Evolutionary conservation across 2,888 invertebrate species (phyloP), one percentile per base, ranked within the genome.

Genomic region (Cataglyphis livida): DNA sequence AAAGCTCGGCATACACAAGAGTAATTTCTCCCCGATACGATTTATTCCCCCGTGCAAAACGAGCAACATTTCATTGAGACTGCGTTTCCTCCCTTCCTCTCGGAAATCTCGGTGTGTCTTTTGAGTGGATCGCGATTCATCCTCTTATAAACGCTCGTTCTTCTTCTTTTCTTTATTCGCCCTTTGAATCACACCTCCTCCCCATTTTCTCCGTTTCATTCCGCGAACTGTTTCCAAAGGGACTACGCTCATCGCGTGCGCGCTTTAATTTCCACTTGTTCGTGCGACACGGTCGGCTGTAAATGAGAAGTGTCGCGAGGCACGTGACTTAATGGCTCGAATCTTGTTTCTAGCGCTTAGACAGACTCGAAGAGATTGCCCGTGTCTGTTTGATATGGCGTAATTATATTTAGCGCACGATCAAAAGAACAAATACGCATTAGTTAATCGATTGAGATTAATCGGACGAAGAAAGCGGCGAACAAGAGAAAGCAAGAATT

Each of bases 341-440:
- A 88, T 86, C 89, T 88, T 85, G 87, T 88, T 88, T 88, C 83
- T 78, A 81, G 62, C 84, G 83, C 61, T 83, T 71, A 62, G 18
- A 28, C 73, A 51, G 35, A 59, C 57, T 86, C 88, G 85, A 87
- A 87, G 85, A 48, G 71, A 83, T 68, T 57, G 51, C 51, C 57
- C 59, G 62, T 74, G 78, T 83, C 82, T 86, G 74, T 81, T 81
- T 64, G 79, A 81, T 74, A 64, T 38, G 62, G 54, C 61, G 83
- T 82, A 88, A 88, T 89, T 85, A 68, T 82, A 79, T 84, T 82
- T 64, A 48, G 44, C 41, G 25, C 12, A 48, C 28, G 12, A 65
- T 12, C 21, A 5, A 35, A 57, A 18, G 9, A 18, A 44, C 44
- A 71, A 79, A 79, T 59, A 71, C 18, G 5, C 18, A 10, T 41